A percentile compares a stretch with the other conserved stretches of the same genome.
phyloP scores from a whole-genome alignment of 2,113 vertebrate species.

The Cheirogaleus medius region DNA sequence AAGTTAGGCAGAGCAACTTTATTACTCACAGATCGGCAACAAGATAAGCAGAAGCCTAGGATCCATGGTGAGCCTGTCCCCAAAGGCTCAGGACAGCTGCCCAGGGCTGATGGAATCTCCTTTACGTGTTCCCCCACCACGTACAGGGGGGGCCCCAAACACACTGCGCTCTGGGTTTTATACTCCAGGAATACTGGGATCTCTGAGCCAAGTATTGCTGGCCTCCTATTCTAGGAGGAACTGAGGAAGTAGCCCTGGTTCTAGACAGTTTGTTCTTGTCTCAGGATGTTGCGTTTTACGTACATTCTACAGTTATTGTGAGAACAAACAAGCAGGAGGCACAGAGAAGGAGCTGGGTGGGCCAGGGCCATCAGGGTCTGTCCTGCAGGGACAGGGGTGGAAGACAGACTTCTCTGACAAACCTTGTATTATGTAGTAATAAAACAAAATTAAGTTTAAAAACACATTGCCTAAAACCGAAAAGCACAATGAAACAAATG shows the following conservation, averaged over 20 bases:
- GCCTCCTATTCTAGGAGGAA: neutral
- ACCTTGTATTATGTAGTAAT: neutral
- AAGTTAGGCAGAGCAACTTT: neutral
- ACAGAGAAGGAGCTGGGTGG: neutral
- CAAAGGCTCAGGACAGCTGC: neutral
- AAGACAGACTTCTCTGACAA: neutral
- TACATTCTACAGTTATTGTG: neutral
- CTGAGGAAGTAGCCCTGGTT: neutral
- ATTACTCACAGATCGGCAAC: neutral
- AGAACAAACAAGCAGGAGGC: neutral
- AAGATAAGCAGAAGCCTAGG: neutral
- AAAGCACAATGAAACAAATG: neutral
- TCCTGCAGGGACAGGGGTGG: neutral
- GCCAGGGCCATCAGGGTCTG: neutral
- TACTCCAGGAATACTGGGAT: neutral
- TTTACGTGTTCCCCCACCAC: neutral
- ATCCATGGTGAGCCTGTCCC: neutral
- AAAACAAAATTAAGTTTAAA: neutral
- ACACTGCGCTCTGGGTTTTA: neutral
- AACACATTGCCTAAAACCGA: neutral
- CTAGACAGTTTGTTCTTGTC: neutral
- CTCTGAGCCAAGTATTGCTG: neutral
- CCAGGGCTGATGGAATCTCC: neutral
- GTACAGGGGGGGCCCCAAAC: neutral
- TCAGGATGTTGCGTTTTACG: neutral